Percentiles rank a stretch among this genome's conserved stretches.
Conservation (phyloP, 2,888 invertebrate genomes). For the Phortica okadai region DNA sequence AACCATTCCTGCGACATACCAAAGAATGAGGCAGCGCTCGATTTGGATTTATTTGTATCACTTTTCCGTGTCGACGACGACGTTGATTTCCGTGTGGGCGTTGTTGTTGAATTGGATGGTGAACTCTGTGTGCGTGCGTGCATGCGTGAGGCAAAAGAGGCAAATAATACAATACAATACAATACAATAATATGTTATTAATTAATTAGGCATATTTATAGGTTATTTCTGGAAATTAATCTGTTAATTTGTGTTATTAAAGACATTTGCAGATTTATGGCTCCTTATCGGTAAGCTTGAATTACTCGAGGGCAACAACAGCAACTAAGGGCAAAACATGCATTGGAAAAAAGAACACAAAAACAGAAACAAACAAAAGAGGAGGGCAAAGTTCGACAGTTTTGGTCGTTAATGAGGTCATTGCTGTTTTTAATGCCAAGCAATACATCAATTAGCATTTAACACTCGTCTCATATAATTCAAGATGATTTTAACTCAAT, state of each 20-base stretch:
- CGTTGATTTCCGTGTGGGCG: conserved; percentile 62
- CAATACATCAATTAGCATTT: conserved; percentile 66
- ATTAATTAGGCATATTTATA: conserved; percentile 62
- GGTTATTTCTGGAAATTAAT: conserved; percentile 61
- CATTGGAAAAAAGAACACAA: conserved; percentile 40
- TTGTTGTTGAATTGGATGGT: conserved; percentile 39
- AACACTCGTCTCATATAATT: background rate
- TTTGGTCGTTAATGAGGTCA: too few species aligned
- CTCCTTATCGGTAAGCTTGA: conserved; percentile 31
- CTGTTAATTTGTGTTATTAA: conserved; percentile 58
- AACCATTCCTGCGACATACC: conserved; percentile 92
- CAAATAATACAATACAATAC: conserved; percentile 29
- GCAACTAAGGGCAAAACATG: conserved; percentile 55
- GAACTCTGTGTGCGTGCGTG: conserved; percentile 32
- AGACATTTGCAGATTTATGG: conserved; percentile 49
- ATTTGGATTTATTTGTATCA: conserved; percentile 76
- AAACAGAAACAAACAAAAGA: background rate
- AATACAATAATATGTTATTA: conserved; percentile 57
- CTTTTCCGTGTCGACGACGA: conserved; percentile 50
- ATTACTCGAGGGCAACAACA: conserved; percentile 37
- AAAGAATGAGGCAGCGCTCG: conserved; percentile 88
- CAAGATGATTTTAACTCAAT: too few species aligned
- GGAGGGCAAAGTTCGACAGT: too few species aligned
- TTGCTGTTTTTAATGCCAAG: background rate
- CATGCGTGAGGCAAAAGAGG: conserved; percentile 19